These are phyloP conservation scores for Tretioscincus oriximinensis DNA, from an alignment of 2,113 vertebrate species.

Conservation along the genomic window DNA sequence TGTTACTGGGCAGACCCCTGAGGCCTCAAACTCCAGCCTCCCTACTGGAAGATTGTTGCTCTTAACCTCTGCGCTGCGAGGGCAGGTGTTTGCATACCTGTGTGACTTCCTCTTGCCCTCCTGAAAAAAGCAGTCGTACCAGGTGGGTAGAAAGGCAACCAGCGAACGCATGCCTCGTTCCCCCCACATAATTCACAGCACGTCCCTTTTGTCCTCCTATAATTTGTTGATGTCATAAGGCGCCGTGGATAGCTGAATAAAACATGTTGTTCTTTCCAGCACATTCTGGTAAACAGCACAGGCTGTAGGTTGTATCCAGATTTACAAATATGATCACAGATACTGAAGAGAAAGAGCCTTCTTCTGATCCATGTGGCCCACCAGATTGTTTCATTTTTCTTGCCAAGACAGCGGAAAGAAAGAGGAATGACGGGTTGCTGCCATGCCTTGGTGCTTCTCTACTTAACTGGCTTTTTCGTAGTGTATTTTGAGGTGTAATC, in stretches of 20 bases:
- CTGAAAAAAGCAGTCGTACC: too few relatives aligned
- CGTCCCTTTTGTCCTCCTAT: slow-evolving; percentile 33
- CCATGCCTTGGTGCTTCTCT: not conserved
- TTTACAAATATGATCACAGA: not conserved
- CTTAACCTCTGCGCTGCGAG: too few relatives aligned
- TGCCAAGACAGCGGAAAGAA: slow-evolving; percentile 7
- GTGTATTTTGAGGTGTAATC: not conserved
- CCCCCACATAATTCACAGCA: not conserved
- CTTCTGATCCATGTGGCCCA: not conserved
- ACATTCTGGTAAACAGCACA: slow-evolving; percentile 7
- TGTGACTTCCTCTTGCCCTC: too few relatives aligned
- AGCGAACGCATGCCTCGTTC: not conserved
- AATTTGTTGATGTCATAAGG: not conserved
- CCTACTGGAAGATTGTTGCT: too few relatives aligned
- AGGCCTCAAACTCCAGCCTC: too few relatives aligned
- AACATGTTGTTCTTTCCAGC: not conserved
- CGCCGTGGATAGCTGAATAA: not conserved
- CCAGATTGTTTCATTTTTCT: not conserved
- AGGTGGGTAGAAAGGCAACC: too few relatives aligned
- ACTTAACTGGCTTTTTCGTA: not conserved
- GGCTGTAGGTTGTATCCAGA: not conserved
- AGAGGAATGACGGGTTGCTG: not conserved
- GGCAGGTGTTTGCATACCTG: too few relatives aligned
- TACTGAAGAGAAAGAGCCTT: not conserved
- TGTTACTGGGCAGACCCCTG: too few relatives aligned